phyloP scores from a whole-genome alignment of 2,113 vertebrate species.

The Platycercus adscitus region DNA sequence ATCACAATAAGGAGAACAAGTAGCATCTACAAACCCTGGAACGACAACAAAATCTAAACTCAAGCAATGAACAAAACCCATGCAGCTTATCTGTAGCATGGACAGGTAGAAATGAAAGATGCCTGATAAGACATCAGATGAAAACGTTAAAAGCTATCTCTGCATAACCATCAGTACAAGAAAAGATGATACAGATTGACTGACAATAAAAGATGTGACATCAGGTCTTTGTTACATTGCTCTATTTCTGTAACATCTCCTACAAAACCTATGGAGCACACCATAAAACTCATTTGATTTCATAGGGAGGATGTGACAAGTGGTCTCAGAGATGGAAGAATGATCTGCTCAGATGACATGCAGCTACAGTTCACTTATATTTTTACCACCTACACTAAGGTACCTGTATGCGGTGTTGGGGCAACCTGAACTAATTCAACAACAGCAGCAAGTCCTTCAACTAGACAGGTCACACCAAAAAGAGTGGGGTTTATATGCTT shows the following conservation, averaged over 20 bases:
- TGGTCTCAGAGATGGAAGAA: constrained; percentile 6
- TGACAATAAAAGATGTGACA: not conserved
- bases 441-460: not conserved
- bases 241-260: not conserved
- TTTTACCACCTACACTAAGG: not conserved
- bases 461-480: not conserved
- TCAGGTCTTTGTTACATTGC: not conserved
- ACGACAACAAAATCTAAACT: not conserved
- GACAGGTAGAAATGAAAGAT: not conserved
- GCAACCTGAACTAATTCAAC: not conserved
- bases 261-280: not conserved
- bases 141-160: not conserved
- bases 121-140: not conserved
- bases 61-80: not conserved
- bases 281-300: not conserved
- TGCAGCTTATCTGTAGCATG: not conserved
- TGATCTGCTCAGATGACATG: not conserved
- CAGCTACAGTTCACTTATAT: not conserved
- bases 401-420: not conserved
- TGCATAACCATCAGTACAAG: not conserved
- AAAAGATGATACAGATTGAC: not conserved
- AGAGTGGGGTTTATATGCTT: not conserved
- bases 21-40: not conserved
- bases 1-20: not conserved
- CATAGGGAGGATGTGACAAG: not conserved